Percentiles rank a stretch among this genome's conserved stretches.
These are phyloP conservation scores for Thunnus maccoyii DNA, from an alignment of 2,113 vertebrate species.

Conservation along the genomic window DNA sequence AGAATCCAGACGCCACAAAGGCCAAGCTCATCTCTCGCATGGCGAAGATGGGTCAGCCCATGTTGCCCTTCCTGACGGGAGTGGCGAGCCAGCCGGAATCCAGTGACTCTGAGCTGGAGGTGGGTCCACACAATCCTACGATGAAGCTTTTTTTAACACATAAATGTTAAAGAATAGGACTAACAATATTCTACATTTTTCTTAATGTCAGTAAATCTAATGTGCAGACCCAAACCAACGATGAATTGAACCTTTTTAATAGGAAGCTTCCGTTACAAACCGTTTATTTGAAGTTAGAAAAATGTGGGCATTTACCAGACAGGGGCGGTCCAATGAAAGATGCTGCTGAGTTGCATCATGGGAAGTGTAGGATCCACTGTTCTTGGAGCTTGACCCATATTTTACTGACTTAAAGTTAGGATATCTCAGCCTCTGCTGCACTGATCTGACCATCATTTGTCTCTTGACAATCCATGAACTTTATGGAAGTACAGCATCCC, in stretches of 20 bases:
- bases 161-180: not conserved
- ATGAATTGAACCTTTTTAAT: no score
- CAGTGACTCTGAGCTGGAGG: constrained; percentile 95
- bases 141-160: not conserved
- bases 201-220: not conserved
- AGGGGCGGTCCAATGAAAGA: no score
- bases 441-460: no score
- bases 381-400: not conserved
- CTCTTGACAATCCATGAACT: no score
- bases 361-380: no score
- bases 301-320: no score
- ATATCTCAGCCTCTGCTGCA: no score
- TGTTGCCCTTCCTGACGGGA: constrained; percentile 92
- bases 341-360: no score
- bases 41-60: constrained; percentile 98
- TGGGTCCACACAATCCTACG: constrained; percentile 76
- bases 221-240: not conserved
- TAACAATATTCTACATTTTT: not conserved
- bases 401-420: not conserved
- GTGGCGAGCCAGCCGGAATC: constrained; percentile 90
- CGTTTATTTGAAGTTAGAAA: no score
- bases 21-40: constrained; percentile 98
- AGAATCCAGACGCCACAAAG: constrained; percentile 95
- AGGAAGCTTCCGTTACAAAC: no score
- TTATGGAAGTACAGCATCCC: no score